Percentiles rank a stretch among this genome's conserved stretches.
These are phyloP conservation scores for Podabrus alpinus DNA, from an alignment of 2,888 invertebrate genomes.

Conservation along the genomic window DNA sequence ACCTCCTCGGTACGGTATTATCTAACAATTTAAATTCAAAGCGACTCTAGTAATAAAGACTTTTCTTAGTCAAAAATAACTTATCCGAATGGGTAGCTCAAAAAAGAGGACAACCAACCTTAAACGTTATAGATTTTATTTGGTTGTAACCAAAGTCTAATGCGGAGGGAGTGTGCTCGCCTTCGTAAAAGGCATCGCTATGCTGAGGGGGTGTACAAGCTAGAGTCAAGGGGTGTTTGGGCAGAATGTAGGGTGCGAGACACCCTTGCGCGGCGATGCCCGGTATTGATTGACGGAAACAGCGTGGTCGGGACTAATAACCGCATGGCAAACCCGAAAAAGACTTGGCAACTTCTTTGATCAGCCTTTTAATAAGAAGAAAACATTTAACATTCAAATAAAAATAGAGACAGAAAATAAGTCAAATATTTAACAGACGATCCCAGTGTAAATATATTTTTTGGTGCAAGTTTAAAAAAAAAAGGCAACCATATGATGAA, in stretches of 20 bases:
- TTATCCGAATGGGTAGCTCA: not conserved
- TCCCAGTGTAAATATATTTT: not conserved
- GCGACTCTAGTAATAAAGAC: not conserved
- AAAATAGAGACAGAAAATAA: not conserved
- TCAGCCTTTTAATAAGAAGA: not conserved
- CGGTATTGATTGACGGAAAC: slow-evolving; percentile 38
- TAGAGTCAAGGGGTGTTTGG: slow-evolving; percentile 22
- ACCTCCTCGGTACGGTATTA: slow-evolving; percentile 12
- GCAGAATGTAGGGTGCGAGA: slow-evolving; percentile 30
- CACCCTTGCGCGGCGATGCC: slow-evolving; percentile 35
- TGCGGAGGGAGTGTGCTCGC: slow-evolving; percentile 33
- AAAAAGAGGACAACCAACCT: slow-evolving; percentile 11
- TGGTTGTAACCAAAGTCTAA: slow-evolving; percentile 1
- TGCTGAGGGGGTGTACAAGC: slow-evolving; percentile 18
- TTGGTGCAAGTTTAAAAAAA: not conserved
- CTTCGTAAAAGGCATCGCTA: slow-evolving; percentile 34
- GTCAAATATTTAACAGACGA: not conserved
- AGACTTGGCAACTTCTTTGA: slow-evolving; percentile 4
- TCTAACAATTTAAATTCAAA: slow-evolving; percentile 9
- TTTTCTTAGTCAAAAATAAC: not conserved
- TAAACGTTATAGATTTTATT: slow-evolving; percentile 14
- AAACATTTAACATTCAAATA: not conserved
- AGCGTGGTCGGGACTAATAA: slow-evolving; percentile 27
- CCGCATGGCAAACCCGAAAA: slow-evolving; percentile 25
- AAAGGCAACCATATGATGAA: not conserved